Percentiles rank a stretch among this genome's conserved stretches.
Evolutionary conservation across 2,888 invertebrate species (phyloP).

Genomic region (Arctia plantaginis): DNA sequence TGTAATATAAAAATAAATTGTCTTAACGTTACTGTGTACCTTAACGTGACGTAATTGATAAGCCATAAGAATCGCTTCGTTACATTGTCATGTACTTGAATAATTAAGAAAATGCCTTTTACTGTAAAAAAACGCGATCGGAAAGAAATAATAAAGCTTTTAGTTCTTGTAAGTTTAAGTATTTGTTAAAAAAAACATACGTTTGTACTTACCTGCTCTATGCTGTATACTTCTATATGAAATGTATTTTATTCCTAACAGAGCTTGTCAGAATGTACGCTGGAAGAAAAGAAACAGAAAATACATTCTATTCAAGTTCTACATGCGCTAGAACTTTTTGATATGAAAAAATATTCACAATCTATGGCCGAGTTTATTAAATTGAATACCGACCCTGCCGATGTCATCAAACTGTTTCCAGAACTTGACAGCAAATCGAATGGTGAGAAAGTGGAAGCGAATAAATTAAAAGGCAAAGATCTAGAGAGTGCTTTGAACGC

Average conservation of each 20-base stretch:
- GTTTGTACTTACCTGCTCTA: background rate
- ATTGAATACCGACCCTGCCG: constrained; percentile 96
- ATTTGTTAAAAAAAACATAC: background rate
- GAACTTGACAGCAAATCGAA: constrained; percentile 89
- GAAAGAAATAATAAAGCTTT: background rate
- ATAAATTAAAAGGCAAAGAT: constrained; percentile 92
- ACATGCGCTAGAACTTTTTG: constrained; percentile 96
- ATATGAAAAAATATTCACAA: constrained; percentile 94
- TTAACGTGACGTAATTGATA: background rate
- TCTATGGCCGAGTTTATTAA: constrained; percentile 97
- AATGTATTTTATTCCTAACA: constrained; percentile 67
- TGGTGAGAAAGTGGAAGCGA: constrained; percentile 55
- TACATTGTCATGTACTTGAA: background rate
- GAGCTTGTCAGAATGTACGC: constrained; percentile 93
- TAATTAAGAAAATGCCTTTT: constrained; percentile 8
- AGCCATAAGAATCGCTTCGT: background rate
- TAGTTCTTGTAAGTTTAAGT: constrained; percentile 8
- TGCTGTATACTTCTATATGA: background rate
- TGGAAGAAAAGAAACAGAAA: constrained; percentile 92
- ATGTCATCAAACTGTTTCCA: constrained; percentile 98
- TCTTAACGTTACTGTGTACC: background rate
- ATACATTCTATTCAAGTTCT: constrained; percentile 96
- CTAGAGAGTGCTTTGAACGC: constrained; percentile 95
- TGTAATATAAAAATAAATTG: background rate
- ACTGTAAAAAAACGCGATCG: constrained; percentile 11